Evolutionary conservation across 2,113 vertebrate species (phyloP), one percentile per base, ranked within the genome.

Genomic region (Physeter macrocephalus): DNA sequence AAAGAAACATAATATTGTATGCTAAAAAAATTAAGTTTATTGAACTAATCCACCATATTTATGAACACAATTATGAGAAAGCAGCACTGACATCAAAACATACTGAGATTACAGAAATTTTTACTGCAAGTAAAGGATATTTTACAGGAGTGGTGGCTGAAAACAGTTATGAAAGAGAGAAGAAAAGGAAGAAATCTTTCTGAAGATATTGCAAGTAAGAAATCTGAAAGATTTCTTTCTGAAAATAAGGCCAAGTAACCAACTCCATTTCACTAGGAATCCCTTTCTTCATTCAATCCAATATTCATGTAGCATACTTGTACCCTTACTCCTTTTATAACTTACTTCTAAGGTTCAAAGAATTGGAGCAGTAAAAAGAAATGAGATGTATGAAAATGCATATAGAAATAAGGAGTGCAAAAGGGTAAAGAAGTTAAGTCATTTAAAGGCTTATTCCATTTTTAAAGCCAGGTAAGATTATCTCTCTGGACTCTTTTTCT

Each of bases 351-450:
- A 81, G 7, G 13, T 93, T 88, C 43, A 31, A 95, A 84, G 23
- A 83, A 78, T 92, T 92, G 43, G 18, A 91, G 21, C 29, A 78
- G 54, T 86, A 78, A 90, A 93, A 92, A 54, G 57, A 95, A 96
- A 96, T 97, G n/a, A 96, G 46, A 94, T 92, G 4, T 90, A n/a
- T 62, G 46, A 88, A 93, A 93, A 94, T 67, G 27, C 34, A 94
- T 71, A 86, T 80, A 59, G 39, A 97, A 86, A 52, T 86, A 59
- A 64, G 64, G n/a, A 92, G 14, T 18, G 29, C 21, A 88, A 96
- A 96, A 86, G 9, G 23, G 14, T 81, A 96, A 91, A 77, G 17
- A 95, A 96, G 96, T 95, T 87, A 93, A 94, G 96, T 95, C 31
- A 81, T 90, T 90, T 90, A 91, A 95, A 74, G 36, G 27, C 14